Evolutionary conservation across 2,113 vertebrate genomes (phyloP), one percentile per base, ranked within the genome.

Genomic region (Rhinichthys klamathensis): DNA sequence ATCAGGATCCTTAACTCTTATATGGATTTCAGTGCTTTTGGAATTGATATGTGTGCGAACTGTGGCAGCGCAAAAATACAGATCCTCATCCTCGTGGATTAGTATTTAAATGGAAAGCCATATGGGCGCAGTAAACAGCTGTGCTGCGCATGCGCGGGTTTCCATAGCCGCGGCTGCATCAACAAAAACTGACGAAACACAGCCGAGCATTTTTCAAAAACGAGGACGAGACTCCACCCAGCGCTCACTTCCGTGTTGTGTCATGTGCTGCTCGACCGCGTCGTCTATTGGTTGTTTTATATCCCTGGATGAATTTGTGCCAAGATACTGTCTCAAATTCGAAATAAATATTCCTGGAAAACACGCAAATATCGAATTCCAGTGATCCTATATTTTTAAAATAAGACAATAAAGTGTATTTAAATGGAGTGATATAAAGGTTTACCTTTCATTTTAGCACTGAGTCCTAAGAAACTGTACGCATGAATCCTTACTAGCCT

Each of bases 181-280:
- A 58, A 83, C 67, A 83, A 56, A 49, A 58, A 41, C 54, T 25
- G 67, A 72, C 81, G 81, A 72, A 83, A 72, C 81, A 83, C 65
- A 83, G 65, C 12, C 10, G 5, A 41, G 65, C 81, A 83, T 83
- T 83, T 72, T 83, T 72, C 15, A 41, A 83, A 82, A 82, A 58
- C 2, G 10, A 54, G 1, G 27, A 10, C 2, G 51, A 58, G 81
- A 25, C 81, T 83, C 81, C 81, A 72, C 81, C 46, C 49, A 72
- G 49, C 44, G 13, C 11, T 83, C 49, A 3, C 81, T 15, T 73
- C 49, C 21, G 67, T 58, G 32, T 72, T 72, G 6, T 56, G 67
- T 72, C 80, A 82, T 12, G 80, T 82, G 80, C 6, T 58, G 44
- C 67, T 13, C 11, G 25, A 9, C 11, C 3, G 30, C 46, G 65